Base-by-base conservation (phyloP, 2,888 invertebrate species). In the Anoplius nigerrimus region DNA sequence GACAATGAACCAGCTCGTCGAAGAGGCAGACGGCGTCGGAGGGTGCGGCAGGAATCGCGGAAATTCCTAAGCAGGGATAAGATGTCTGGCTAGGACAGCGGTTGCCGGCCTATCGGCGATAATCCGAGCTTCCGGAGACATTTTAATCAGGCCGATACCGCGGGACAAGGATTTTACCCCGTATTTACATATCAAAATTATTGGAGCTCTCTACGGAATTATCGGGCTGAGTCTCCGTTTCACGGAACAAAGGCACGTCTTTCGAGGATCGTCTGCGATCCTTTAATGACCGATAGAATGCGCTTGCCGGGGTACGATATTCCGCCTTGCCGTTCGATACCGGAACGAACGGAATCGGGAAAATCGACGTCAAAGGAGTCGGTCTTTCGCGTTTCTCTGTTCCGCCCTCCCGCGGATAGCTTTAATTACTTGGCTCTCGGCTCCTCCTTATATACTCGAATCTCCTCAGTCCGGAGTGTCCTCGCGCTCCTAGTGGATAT, bases 141-240 rank as follows among this genome's bases (percentile, higher is more conserved):
- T 80, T 80, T 80, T 80, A 80, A 80, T 80, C 80, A 79, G 75
- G 58, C 66, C 72, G 73, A 79, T 79, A 79, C 57, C 72, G 15
- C 74, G 71, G 70, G 70, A 71, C 78, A 72, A 67, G 69, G 75
- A 79, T 75, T 75, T 62, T 70, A 64, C 58, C 67, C 72, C 69
- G 73, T 80, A 81, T 82, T 82, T 81, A 78, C 82, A 80, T 82
- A 82, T 81, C 71, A 74, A 78, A 82, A 82, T 81, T 82, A 80
- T 82, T 74, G 76, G 71, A 72, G 63, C 68, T 68, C 72, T 79
- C 71, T 53, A 54, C 60, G 76, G 74, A 75, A 79, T 79, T 79
- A 79, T 69, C 73, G 68, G 72, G 62, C 62, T 76, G 63, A 34
- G 34, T 69, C 71, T 60, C 71, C 67, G 66, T 70, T 66, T 54